These are phyloP conservation scores for Eristalinus aeneus DNA, from an alignment of 2,888 invertebrate species.

Conservation along the genomic window DNA sequence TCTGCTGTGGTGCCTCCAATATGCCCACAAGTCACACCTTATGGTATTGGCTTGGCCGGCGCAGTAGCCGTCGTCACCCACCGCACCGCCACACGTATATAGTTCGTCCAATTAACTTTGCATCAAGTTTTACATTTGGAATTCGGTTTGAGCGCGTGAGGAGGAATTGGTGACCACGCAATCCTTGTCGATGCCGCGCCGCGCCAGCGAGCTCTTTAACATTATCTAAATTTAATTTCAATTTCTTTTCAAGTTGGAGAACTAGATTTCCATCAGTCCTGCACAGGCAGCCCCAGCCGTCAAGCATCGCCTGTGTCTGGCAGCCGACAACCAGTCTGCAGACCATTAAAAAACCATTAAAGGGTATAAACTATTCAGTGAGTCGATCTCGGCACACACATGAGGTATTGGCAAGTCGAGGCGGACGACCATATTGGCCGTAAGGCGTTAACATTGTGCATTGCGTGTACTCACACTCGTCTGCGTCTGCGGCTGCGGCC, in stretches of 20 bases:
- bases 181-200: neutral
- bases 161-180: constrained; percentile 61
- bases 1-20: neutral
- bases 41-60: constrained; percentile 19
- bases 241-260: constrained; percentile 49
- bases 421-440: constrained; percentile 42
- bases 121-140: constrained; percentile 68
- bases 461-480: constrained; percentile 47
- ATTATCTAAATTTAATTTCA: constrained; percentile 67
- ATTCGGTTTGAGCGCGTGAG: constrained; percentile 60
- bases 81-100: constrained; percentile 40
- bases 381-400: neutral
- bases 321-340: constrained; percentile 56
- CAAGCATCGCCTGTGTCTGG: constrained; percentile 41
- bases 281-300: constrained; percentile 16
- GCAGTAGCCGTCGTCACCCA: neutral
- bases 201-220: neutral
- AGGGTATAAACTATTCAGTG: constrained; percentile 66
- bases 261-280: constrained; percentile 42
- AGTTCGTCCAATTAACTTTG: constrained; percentile 70
- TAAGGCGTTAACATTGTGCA: constrained; percentile 65
- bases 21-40: constrained; percentile 64
- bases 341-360: constrained; percentile 68
- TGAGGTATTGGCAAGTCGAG: neutral
- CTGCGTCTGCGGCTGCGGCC: neutral